Percentiles rank a stretch among this genome's conserved stretches.
These are phyloP conservation scores for Pollenia amentaria DNA, from an alignment of 2,888 invertebrate species.

Conservation along the genomic window DNA sequence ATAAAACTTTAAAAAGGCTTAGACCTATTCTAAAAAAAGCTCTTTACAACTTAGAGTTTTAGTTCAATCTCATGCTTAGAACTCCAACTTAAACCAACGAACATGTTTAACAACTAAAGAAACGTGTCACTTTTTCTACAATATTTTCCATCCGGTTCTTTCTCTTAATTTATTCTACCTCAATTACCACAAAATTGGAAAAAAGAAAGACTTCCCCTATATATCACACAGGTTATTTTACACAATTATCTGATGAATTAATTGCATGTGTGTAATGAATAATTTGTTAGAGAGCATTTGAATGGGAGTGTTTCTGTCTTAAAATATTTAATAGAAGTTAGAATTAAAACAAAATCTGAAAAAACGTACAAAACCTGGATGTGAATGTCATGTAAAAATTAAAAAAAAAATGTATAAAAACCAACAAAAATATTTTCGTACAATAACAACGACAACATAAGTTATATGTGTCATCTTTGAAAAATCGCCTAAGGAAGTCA, in stretches of 20 bases:
- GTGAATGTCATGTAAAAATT: constrained; percentile 62
- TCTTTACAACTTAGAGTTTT: background rate
- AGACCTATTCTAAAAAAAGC: background rate
- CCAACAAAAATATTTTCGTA: background rate
- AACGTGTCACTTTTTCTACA: too few species aligned
- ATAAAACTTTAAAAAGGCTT: background rate
- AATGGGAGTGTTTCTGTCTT: constrained; percentile 27
- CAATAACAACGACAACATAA: constrained; percentile 28
- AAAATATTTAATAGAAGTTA: constrained; percentile 29
- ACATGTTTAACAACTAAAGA: too few species aligned
- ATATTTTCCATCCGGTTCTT: constrained; percentile 4
- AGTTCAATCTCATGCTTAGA: too few species aligned
- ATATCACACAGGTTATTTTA: constrained; percentile 33
- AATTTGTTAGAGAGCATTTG: constrained; percentile 58
- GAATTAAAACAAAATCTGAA: constrained; percentile 3
- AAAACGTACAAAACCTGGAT: constrained; percentile 49
- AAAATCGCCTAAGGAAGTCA: constrained; percentile 73
- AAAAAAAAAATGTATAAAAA: constrained; percentile 9
- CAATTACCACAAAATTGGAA: constrained; percentile 19
- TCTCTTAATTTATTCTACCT: constrained; percentile 36
- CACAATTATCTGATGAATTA: constrained; percentile 67
- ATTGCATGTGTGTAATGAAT: constrained; percentile 67
- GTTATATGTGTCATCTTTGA: constrained; percentile 73
- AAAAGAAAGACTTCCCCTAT: background rate
- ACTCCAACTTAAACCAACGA: too few species aligned